phyloP scores from a whole-genome alignment of 2,113 vertebrate genomes.

The Trogon melanurus region DNA sequence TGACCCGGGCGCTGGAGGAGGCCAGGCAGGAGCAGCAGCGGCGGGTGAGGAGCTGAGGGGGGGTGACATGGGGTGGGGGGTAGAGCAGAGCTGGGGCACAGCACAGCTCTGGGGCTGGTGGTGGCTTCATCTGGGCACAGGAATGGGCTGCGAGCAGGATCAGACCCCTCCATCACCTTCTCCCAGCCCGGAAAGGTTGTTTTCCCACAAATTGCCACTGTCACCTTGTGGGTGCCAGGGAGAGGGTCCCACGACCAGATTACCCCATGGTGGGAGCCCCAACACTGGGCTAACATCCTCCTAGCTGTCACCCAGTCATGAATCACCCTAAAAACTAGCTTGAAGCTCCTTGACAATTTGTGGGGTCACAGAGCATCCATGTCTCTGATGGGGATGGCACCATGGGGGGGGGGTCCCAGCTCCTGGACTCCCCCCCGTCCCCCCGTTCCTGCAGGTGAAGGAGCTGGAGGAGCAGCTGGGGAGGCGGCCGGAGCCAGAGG shows the following conservation, averaged over 20 bases:
- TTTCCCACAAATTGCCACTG: neutral
- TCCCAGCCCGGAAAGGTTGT: neutral
- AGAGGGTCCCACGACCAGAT: neutral
- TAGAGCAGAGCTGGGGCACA: neutral
- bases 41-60: conserved; percentile 33
- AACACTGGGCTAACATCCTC: neutral
- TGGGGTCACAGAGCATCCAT: neutral
- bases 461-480: conserved; percentile 35
- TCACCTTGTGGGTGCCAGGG: accelerated
- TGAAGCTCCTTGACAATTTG: accelerated
- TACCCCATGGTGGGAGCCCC: accelerated
- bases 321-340: neutral
- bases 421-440: accelerated
- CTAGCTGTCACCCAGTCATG: too few relatives aligned
- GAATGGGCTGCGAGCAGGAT: neutral
- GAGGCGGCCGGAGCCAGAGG: neutral
- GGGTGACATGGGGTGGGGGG: too few relatives aligned
- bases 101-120: accelerated
- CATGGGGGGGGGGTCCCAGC: too few relatives aligned
- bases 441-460: conserved; percentile 13
- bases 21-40: conserved; percentile 60
- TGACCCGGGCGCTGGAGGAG: conserved; percentile 67
- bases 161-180: neutral
- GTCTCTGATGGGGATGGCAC: neutral
- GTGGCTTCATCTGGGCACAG: neutral